A percentile compares a stretch with the other conserved stretches of the same genome.
These are phyloP conservation scores for Volucella inanis DNA, from an alignment of 2,888 invertebrate genomes.

Conservation along the genomic window DNA sequence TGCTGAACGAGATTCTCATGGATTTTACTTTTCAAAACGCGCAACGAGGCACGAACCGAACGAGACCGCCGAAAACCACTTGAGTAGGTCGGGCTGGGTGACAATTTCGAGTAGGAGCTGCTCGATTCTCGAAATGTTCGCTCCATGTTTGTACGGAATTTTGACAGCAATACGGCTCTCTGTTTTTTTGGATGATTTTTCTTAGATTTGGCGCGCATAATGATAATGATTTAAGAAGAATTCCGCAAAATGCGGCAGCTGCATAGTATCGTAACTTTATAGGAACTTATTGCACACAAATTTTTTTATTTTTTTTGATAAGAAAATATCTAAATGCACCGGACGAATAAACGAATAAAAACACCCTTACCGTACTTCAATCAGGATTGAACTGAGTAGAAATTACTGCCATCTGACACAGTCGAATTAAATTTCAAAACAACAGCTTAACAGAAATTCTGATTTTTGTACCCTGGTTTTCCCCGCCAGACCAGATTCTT, in stretches of 20 bases:
- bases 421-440: constrained; percentile 27
- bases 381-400: constrained; percentile 44
- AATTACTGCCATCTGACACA: neutral
- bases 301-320: neutral
- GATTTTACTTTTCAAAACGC: constrained; percentile 86
- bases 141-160: constrained; percentile 72
- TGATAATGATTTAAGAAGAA: constrained; percentile 42
- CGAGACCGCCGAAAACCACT: constrained; percentile 85
- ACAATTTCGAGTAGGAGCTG: constrained; percentile 57
- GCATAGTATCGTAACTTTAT: constrained; percentile 39
- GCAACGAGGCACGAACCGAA: constrained; percentile 88
- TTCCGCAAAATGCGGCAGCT: constrained; percentile 58
- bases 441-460: constrained; percentile 45
- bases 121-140: constrained; percentile 69
- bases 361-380: constrained; percentile 37
- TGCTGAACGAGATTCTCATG: constrained; percentile 78
- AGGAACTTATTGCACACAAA: constrained; percentile 13
- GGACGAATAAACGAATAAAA: neutral
- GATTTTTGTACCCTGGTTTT: constrained; percentile 62
- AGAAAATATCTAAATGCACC: constrained; percentile 15
- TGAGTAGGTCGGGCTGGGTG: constrained; percentile 3
- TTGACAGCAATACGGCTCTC: constrained; percentile 45
- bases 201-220: constrained; percentile 57
- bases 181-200: constrained; percentile 33
- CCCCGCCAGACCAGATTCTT: constrained; percentile 3